Percentiles rank a stretch among this genome's conserved stretches.
Conservation (phyloP, 2,113 vertebrate genomes). For the Platysternon megacephalum region DNA sequence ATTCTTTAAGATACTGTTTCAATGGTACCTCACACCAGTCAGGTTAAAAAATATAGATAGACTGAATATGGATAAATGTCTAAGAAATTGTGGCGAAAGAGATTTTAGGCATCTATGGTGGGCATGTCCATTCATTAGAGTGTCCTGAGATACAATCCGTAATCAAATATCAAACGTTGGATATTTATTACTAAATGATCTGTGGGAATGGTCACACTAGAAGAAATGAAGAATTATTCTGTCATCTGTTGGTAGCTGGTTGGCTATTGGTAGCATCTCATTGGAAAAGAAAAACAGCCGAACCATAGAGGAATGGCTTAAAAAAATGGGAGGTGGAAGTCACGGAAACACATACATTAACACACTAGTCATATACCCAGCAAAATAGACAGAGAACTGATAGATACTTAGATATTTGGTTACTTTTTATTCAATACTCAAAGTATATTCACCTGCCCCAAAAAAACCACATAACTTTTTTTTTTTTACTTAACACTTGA, state of each 20-base stretch:
- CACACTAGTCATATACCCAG: not conserved
- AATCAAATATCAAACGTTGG: not conserved
- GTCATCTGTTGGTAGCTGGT: not conserved
- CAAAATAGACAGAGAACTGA: not conserved
- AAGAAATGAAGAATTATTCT: not conserved
- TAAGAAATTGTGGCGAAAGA: too few species aligned
- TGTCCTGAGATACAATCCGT: too few species aligned
- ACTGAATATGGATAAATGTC: too few species aligned
- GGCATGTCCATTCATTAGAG: too few species aligned
- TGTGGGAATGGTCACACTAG: not conserved
- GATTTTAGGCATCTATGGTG: too few species aligned
- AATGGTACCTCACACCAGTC: too few species aligned
- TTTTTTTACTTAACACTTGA: not conserved
- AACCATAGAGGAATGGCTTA: not conserved
- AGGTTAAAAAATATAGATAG: too few species aligned
- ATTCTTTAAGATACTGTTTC: too few species aligned
- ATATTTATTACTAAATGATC: not conserved
- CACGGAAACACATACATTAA: not conserved
- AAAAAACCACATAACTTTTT: too few species aligned
- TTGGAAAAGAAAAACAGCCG: not conserved
- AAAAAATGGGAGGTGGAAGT: not conserved
- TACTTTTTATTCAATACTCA: not conserved
- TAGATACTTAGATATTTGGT: not conserved
- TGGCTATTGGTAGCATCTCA: not conserved
- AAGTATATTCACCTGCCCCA: not conserved